A percentile compares a stretch with the other conserved stretches of the same genome.
Conservation (phyloP, 2,113 vertebrate genomes). For the Malurus elegans region DNA sequence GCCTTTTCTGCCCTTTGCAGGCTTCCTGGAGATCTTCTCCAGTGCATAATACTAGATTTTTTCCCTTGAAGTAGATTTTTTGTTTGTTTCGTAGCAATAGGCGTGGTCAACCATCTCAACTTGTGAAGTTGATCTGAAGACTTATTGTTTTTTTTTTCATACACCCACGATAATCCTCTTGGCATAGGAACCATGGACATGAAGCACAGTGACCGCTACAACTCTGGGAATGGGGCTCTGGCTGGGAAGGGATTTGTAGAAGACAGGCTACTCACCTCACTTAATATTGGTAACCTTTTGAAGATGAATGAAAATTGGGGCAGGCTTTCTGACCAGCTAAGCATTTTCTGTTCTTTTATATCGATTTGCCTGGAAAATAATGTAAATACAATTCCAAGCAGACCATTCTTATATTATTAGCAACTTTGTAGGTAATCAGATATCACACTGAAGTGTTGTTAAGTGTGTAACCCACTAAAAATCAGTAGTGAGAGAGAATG, state of each 20-base stretch:
- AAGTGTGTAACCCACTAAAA: background rate
- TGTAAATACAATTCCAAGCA: background rate
- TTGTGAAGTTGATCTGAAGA: constrained; percentile 4
- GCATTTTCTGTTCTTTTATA: background rate
- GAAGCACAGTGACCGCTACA: background rate
- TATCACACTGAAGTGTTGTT: background rate
- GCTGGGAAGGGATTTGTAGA: background rate
- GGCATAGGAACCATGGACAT: background rate
- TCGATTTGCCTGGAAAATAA: background rate
- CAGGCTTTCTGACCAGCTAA: background rate
- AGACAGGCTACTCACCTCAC: background rate
- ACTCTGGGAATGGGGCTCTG: background rate
- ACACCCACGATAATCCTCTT: background rate
- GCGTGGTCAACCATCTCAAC: background rate
- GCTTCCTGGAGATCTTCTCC: constrained; percentile 2
- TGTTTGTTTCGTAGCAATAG: background rate
- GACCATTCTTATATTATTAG: background rate
- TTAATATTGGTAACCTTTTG: background rate
- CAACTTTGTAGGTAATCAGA: background rate
- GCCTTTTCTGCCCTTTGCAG: constrained; percentile 51
- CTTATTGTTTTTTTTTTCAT: constrained; percentile 39
- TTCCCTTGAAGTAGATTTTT: background rate
- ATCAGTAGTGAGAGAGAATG: background rate
- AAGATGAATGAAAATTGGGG: background rate
- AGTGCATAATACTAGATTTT: background rate